A percentile compares a stretch with the other conserved stretches of the same genome.
Conservation (phyloP, 2,113 vertebrate genomes). For the Heterotis niloticus region DNA sequence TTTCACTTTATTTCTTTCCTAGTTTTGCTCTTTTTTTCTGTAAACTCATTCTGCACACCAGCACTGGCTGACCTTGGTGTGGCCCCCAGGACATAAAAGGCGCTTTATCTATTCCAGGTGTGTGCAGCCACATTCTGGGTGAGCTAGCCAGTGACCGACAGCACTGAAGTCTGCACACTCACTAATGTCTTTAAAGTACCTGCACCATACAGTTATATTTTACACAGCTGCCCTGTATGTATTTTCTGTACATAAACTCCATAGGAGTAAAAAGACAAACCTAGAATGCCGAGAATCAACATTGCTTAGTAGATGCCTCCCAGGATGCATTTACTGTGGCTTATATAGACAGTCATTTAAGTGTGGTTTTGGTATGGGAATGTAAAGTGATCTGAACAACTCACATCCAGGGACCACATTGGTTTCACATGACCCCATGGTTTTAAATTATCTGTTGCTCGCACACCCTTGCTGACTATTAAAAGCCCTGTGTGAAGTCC, state of each 20-base stretch:
- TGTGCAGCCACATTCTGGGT: background rate
- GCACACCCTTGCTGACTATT: background rate
- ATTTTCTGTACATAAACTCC: background rate
- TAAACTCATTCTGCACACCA: conserved; percentile 14
- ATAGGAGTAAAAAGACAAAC: background rate
- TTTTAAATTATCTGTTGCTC: background rate
- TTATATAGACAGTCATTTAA: background rate
- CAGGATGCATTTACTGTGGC: background rate
- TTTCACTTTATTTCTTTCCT: conserved; percentile 2
- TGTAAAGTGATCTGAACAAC: background rate
- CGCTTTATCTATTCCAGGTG: conserved; percentile 20
- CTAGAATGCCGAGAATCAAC: background rate
- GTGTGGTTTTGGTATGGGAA: background rate
- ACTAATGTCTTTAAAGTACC: conserved; percentile 2
- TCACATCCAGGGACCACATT: background rate
- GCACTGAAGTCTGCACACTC: background rate
- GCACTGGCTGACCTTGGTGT: conserved; percentile 3
- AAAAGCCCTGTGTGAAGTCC: background rate
- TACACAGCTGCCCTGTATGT: too few species aligned
- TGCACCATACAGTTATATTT: background rate
- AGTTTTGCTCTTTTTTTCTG: conserved; percentile 12
- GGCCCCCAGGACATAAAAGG: conserved; percentile 16
- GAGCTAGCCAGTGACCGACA: background rate
- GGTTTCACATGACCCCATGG: background rate
- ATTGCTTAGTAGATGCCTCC: background rate